Evolutionary conservation across 1,140 invertebrate species (phyloP).

Genomic region (Spodoptera frugiperda): DNA sequence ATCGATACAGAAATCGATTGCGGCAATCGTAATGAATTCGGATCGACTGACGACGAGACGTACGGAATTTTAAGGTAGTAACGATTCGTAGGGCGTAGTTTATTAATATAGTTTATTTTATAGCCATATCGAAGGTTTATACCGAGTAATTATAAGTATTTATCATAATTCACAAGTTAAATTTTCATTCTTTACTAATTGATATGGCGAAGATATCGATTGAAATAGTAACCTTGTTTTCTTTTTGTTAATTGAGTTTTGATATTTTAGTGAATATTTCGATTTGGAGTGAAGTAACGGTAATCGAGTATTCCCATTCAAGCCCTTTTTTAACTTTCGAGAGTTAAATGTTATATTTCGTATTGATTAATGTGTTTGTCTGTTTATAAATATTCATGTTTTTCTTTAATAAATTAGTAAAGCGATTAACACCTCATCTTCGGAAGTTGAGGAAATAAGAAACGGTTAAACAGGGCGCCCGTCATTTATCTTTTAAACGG

Average conservation of each 20-base stretch:
- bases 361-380: conserved; percentile 20
- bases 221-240: conserved; percentile 31
- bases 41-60: conserved; percentile 55
- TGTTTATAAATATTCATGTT: conserved; percentile 32
- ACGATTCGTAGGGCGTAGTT: conserved; percentile 53
- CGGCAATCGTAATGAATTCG: conserved; percentile 60
- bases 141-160: conserved; percentile 20
- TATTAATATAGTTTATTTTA: conserved; percentile 54
- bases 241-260: not conserved
- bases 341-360: conserved; percentile 3
- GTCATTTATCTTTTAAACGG: too few relatives aligned
- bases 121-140: conserved; percentile 44
- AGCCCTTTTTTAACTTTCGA: conserved; percentile 28
- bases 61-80: conserved; percentile 63
- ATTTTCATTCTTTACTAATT: conserved; percentile 34
- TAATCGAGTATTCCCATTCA: not conserved
- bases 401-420: conserved; percentile 28
- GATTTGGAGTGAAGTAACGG: not conserved
- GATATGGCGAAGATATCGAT: conserved; percentile 37
- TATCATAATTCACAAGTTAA: conserved; percentile 42
- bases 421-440: conserved; percentile 8
- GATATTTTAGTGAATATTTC: conserved; percentile 1
- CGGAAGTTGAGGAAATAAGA: too few relatives aligned
- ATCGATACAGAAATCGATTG: conserved; percentile 70
- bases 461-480: too few relatives aligned